Conservation (phyloP, 2,797 vertebrate genomes). For the Helicolenus hilgendorfi region DNA sequence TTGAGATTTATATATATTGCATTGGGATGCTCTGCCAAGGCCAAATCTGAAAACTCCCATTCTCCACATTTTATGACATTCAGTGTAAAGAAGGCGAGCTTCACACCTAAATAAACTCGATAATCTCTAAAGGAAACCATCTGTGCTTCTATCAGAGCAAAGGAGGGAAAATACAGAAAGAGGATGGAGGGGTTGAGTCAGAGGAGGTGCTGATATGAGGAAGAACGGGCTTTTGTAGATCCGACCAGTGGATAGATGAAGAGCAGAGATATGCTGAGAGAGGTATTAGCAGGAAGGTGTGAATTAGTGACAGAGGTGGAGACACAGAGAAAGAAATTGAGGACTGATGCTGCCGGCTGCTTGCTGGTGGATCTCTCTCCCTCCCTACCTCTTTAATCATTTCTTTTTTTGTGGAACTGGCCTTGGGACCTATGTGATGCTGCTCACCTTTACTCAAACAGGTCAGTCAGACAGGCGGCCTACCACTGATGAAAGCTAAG, state of each 20-base stretch:
- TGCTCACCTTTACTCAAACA: slow-evolving; percentile 61
- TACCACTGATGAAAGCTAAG: slow-evolving; percentile 64
- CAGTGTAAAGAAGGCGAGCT: slow-evolving; percentile 46
- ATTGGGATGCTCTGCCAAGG: neutral
- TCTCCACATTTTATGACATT: slow-evolving; percentile 47
- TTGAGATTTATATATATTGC: neutral
- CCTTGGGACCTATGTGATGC: slow-evolving; percentile 50
- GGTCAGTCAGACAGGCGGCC: slow-evolving; percentile 64
- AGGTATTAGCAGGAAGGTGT: slow-evolving; percentile 22
- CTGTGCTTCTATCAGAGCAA: slow-evolving; percentile 41
- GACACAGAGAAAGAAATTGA: slow-evolving; percentile 4
- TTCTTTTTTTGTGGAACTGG: slow-evolving; percentile 45
- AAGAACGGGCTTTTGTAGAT: neutral
- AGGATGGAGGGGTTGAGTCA: neutral
- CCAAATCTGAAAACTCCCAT: slow-evolving; percentile 32
- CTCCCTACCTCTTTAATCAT: slow-evolving; percentile 45
- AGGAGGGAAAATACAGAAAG: neutral
- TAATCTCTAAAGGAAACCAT: slow-evolving; percentile 64
- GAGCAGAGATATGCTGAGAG: slow-evolving; percentile 23
- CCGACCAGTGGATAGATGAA: neutral
- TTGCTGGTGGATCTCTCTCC: slow-evolving; percentile 15
- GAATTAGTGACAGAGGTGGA: slow-evolving; percentile 25
- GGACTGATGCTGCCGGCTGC: slow-evolving; percentile 19
- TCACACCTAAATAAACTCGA: slow-evolving; percentile 64
- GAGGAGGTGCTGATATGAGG: neutral